Percentiles rank a stretch among this genome's conserved stretches.
These are phyloP conservation scores for Sceloporus undulatus DNA, from an alignment of 2,113 vertebrate genomes.

Conservation along the genomic window DNA sequence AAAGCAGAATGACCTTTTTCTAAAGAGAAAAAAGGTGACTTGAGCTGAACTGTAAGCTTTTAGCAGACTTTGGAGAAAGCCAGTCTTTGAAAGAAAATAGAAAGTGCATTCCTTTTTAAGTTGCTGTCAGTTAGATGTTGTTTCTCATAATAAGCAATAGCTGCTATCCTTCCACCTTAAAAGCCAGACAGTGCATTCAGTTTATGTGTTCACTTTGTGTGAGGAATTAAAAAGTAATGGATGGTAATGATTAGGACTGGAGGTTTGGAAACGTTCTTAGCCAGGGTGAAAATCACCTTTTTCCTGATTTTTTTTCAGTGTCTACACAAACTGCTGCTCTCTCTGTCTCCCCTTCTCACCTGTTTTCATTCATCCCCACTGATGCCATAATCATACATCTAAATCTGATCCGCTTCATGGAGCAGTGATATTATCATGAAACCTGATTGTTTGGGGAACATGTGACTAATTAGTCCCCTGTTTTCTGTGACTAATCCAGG, in stretches of 20 bases:
- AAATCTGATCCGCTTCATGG: background rate
- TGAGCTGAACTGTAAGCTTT: constrained; percentile 66
- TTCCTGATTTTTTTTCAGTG: background rate
- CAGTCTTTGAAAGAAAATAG: constrained; percentile 52
- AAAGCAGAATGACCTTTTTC: constrained; percentile 66
- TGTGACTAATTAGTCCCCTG: background rate
- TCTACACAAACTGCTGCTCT: background rate
- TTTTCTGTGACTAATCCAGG: background rate
- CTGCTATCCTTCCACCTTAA: background rate
- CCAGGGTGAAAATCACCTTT: background rate
- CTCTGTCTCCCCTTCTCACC: background rate
- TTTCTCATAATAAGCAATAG: constrained; percentile 22
- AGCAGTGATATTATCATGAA: background rate
- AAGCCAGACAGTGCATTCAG: constrained; percentile 43
- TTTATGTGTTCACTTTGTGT: background rate
- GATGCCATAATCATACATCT: background rate
- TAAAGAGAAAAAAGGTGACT: constrained; percentile 54
- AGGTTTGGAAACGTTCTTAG: background rate
- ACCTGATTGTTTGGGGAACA: background rate
- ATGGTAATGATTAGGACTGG: background rate
- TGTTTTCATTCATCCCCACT: background rate
- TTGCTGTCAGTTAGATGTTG: constrained; percentile 40
- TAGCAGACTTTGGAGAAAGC: constrained; percentile 62
- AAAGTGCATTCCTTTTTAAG: constrained; percentile 40
- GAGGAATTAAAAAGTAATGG: constrained; percentile 2